Evolutionary conservation across 2,113 vertebrate genomes (phyloP).

Genomic region (Cygnus atratus): DNA sequence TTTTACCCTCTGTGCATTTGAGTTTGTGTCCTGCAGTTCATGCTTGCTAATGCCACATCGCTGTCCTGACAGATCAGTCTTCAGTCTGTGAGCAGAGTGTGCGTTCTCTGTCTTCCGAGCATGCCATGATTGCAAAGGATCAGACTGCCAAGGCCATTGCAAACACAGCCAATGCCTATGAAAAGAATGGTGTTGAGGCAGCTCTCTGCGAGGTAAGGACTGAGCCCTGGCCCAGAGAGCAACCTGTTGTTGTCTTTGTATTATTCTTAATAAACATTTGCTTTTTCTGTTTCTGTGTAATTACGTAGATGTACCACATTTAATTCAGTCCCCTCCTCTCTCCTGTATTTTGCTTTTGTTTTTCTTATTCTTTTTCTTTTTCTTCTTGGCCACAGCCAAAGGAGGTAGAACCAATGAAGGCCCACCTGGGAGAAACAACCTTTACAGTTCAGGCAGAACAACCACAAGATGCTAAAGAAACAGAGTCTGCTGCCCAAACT

Average conservation of each 20-base stretch:
- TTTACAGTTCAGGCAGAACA: conserved; percentile 67
- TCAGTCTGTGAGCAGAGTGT: background rate
- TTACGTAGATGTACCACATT: background rate
- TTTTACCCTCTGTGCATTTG: background rate
- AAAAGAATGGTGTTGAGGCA: conserved; percentile 67
- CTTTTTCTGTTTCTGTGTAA: background rate
- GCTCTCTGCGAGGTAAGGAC: conserved; percentile 73
- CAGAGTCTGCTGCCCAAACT: conserved; percentile 63
- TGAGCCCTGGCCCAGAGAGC: rapidly evolving
- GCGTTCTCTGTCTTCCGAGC: conserved; percentile 71
- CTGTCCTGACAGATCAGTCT: conserved; percentile 1
- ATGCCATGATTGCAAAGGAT: conserved; percentile 74
- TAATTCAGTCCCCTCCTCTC: background rate
- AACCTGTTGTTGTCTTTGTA: rapidly evolving
- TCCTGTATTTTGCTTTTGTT: background rate
- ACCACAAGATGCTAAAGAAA: conserved; percentile 30
- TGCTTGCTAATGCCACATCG: rapidly evolving
- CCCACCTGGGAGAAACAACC: conserved; percentile 43
- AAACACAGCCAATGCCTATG: conserved; percentile 61
- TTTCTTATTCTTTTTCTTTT: conserved; percentile 17
- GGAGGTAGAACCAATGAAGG: conserved; percentile 70
- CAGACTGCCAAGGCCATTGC: conserved; percentile 79
- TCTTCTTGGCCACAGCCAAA: conserved; percentile 61
- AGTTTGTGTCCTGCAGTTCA: rapidly evolving
- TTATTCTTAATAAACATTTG: background rate